phyloP scores from a whole-genome alignment of 2,888 invertebrate genomes.

The Eucera pruinosa region DNA sequence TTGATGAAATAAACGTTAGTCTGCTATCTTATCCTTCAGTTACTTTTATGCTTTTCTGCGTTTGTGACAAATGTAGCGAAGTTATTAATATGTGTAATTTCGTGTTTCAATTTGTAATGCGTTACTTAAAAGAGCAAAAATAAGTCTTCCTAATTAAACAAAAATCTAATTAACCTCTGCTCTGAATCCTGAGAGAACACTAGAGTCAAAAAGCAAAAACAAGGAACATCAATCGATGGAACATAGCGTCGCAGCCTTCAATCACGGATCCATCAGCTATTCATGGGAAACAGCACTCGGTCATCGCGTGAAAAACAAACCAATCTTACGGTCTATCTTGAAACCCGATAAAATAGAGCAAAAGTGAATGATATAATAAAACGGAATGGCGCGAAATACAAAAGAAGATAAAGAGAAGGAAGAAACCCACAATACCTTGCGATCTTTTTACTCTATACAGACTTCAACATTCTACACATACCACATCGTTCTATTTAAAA shows the following conservation, averaged over 20 bases:
- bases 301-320: conserved; percentile 37
- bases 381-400: neutral
- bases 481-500: conserved; percentile 47
- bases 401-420: neutral
- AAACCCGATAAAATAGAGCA: neutral
- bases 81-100: no score
- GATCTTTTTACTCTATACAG: neutral
- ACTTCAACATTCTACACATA: conserved; percentile 2
- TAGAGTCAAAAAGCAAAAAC: neutral
- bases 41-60: no score
- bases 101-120: no score
- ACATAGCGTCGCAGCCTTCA: conserved; percentile 31
- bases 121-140: no score
- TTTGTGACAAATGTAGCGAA: no score
- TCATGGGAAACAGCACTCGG: conserved; percentile 8
- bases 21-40: no score
- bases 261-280: conserved; percentile 36
- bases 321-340: conserved; percentile 35
- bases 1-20: no score
- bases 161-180: no score
- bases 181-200: no score
- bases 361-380: neutral
- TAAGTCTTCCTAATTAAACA: no score
- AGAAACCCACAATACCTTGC: neutral
- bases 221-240: conserved; percentile 8